Conservation (phyloP, 2,113 vertebrate species). For the Octodon degus region DNA sequence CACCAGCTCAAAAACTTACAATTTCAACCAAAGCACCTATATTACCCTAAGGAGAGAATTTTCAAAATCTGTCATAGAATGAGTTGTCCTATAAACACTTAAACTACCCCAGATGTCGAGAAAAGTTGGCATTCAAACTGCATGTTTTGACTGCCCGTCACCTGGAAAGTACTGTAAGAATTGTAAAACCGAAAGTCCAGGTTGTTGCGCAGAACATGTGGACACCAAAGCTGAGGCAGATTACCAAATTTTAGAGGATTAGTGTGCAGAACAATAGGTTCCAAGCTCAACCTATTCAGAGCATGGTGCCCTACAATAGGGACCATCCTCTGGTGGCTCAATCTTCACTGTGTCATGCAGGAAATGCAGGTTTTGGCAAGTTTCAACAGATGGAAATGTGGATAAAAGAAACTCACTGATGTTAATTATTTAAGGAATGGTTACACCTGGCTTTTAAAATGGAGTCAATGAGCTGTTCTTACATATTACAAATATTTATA, state of each 20-base stretch:
- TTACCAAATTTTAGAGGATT: neutral
- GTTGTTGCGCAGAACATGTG: neutral
- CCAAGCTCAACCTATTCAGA: neutral
- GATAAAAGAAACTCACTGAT: neutral
- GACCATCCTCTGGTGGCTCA: neutral
- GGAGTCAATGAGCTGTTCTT: neutral
- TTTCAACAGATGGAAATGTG: neutral
- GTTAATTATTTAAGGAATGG: neutral
- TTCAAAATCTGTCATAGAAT: neutral
- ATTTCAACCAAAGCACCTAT: neutral
- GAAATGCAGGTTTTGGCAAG: neutral
- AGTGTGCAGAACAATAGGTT: neutral
- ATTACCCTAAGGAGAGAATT: neutral
- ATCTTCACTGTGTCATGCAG: neutral
- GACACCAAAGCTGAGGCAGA: neutral
- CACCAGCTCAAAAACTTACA: neutral
- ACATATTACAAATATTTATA: slow-evolving; percentile 1
- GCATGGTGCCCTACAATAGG: neutral
- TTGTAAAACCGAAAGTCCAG: neutral
- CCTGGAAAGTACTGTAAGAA: neutral
- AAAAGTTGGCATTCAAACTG: neutral
- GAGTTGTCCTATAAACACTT: neutral
- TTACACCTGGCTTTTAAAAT: neutral
- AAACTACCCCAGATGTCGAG: neutral
- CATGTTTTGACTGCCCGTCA: slow-evolving; percentile 10